Conservation (phyloP, 2,888 invertebrate species). For the Acrobasis consociella region DNA sequence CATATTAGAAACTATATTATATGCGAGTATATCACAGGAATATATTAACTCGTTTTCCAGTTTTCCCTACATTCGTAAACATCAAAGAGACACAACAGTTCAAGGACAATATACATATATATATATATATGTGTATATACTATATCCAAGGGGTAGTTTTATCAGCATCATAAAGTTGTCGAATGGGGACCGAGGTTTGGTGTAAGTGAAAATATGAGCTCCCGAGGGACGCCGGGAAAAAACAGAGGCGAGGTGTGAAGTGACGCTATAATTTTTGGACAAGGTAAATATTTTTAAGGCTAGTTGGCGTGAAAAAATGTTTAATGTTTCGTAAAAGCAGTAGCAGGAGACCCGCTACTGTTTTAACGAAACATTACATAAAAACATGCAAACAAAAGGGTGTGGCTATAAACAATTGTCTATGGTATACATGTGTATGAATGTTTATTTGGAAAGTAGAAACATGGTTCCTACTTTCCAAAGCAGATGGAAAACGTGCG, state of each 20-base stretch:
- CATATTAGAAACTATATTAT: too few species aligned
- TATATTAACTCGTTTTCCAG: neutral
- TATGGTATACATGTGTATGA: too few species aligned
- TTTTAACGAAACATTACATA: too few species aligned
- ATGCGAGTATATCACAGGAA: too few species aligned
- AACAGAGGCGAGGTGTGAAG: conserved; percentile 20
- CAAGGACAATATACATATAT: conserved; percentile 5
- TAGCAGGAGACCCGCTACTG: too few species aligned
- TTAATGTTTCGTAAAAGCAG: too few species aligned
- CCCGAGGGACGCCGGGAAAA: conserved; percentile 34
- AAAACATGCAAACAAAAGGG: too few species aligned
- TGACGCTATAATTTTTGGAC: neutral
- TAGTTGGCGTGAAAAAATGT: neutral
- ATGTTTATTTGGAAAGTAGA: too few species aligned
- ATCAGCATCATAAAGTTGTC: conserved; percentile 49
- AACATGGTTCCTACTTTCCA: too few species aligned
- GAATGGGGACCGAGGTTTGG: conserved; percentile 45
- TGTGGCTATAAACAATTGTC: too few species aligned
- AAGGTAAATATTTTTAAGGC: neutral
- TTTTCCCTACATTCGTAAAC: neutral
- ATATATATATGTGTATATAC: conserved; percentile 1
- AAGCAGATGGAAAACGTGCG: too few species aligned
- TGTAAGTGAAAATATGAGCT: conserved; percentile 55
- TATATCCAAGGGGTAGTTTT: conserved; percentile 29
- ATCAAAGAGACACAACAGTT: neutral